Conservation (phyloP, 2,113 vertebrate genomes). For the Calidris pugnax region DNA sequence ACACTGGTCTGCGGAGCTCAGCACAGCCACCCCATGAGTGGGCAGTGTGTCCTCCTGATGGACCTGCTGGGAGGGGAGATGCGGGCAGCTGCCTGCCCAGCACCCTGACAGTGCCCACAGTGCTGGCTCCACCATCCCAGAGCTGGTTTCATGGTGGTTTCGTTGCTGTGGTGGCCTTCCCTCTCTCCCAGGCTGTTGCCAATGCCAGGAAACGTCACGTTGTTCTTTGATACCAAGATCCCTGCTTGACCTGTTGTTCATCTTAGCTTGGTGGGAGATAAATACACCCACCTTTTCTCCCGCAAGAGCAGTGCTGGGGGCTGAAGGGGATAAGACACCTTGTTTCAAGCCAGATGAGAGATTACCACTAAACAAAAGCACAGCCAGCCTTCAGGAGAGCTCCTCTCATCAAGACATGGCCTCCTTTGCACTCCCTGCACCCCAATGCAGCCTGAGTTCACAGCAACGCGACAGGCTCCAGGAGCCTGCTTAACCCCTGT, state of each 20-base stretch:
- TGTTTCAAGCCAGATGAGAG: neutral
- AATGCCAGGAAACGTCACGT: neutral
- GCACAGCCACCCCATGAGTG: too few species aligned
- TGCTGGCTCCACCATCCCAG: too few species aligned
- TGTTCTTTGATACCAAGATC: neutral
- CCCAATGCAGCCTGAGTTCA: neutral
- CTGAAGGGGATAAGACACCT: neutral
- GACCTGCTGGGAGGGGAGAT: too few species aligned
- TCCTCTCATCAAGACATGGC: neutral
- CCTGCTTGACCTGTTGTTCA: neutral
- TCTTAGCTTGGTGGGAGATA: neutral
- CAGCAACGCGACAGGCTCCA: neutral
- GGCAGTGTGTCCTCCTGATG: too few species aligned
- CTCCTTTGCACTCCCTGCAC: neutral
- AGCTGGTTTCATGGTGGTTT: too few species aligned
- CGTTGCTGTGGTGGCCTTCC: neutral
- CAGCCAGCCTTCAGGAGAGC: neutral
- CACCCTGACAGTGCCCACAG: too few species aligned
- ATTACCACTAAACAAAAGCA: neutral
- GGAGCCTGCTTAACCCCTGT: neutral
- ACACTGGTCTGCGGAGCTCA: too few species aligned
- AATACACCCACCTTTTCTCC: neutral
- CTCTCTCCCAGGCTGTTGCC: neutral
- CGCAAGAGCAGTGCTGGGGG: neutral
- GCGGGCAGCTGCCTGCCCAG: too few species aligned